Evolutionary conservation across 2,888 invertebrate genomes (phyloP), one percentile per base, ranked within the genome.

Genomic region (Ormyrus nitidulus): DNA sequence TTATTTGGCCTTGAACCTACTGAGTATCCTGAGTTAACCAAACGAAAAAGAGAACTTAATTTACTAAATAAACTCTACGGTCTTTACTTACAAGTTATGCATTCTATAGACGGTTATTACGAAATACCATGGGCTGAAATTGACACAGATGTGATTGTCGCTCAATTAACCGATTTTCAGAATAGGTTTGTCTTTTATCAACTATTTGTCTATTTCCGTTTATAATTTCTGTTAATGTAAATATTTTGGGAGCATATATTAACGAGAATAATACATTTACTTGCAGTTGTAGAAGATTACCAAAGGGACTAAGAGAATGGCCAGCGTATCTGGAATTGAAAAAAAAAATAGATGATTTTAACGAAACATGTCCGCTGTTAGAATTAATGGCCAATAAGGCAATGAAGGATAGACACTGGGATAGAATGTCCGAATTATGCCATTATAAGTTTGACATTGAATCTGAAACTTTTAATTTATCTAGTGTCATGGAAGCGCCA

Each of bases 341-440:
- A 88, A 94, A 94, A 83, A 97, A 96, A 91, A 97, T 98, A 81
- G 97, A 97, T 84, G 97, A 97, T 87, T 97, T 98, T 89, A 97
- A 95, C 87, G 95, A 97, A 89, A 95, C 95, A 8, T 96, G 96
- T 87, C 97, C 97, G 0, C 88, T 98, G 53, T 90, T 97, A 49
- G 96, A 97, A 88, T 86, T 97, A 83, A 97, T 98, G 97, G 95
- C 97, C 5, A 95, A 96, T 86, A 96, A 96, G 87, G 94, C 96
- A 1, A 95, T 96, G 95, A 95, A 95, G 87, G 94, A 94, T 6
- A 92, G 96, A 5, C 96, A 96, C 88, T 96, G 96, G 96, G 92
- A 91, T 70, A 91, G 93, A 84, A 92, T 95, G 84, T 92, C 93
- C 6, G 91, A 91, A 65, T 85, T 93, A 2, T 93, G 94, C 11